Percentiles rank a stretch among this genome's conserved stretches.
These are phyloP conservation scores for Drosophila kokeensis DNA, from an alignment of 2,888 invertebrate genomes.

Conservation along the genomic window DNA sequence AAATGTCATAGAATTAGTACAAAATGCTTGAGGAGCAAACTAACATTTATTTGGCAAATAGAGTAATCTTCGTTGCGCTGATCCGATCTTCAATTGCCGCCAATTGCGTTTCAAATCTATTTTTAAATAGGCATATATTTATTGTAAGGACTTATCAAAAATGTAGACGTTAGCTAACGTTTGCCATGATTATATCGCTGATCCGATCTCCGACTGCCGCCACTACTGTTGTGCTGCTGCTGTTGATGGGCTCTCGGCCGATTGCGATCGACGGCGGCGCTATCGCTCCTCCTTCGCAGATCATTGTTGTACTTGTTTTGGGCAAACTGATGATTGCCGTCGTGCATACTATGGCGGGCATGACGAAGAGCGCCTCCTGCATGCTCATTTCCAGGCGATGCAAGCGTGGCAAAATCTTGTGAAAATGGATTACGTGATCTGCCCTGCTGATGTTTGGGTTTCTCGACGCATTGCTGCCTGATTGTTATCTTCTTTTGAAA, in stretches of 20 bases:
- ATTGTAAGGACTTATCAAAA: too few relatives aligned
- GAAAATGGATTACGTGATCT: slow-evolving; percentile 46
- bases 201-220: slow-evolving; percentile 73
- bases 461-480: slow-evolving; percentile 69
- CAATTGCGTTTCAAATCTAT: too few relatives aligned
- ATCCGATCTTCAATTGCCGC: not conserved
- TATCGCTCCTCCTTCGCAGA: slow-evolving; percentile 69
- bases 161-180: not conserved
- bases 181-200: slow-evolving; percentile 61
- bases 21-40: not conserved
- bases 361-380: slow-evolving; percentile 10
- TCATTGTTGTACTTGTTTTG: slow-evolving; percentile 45
- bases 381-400: slow-evolving; percentile 10
- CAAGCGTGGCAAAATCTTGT: slow-evolving; percentile 21
- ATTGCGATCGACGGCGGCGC: slow-evolving; percentile 56
- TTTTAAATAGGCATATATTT: too few relatives aligned
- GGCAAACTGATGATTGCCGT: slow-evolving; percentile 50
- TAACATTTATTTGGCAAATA: not conserved
- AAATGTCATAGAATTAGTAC: slow-evolving; percentile 13
- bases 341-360: slow-evolving; percentile 57
- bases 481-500: slow-evolving; percentile 88
- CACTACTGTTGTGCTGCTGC: slow-evolving; percentile 57
- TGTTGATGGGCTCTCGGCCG: slow-evolving; percentile 48
- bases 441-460: slow-evolving; percentile 14
- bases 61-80: not conserved